Base-by-base conservation (phyloP, 2,113 vertebrate species). In the Eptesicus fuscus region DNA sequence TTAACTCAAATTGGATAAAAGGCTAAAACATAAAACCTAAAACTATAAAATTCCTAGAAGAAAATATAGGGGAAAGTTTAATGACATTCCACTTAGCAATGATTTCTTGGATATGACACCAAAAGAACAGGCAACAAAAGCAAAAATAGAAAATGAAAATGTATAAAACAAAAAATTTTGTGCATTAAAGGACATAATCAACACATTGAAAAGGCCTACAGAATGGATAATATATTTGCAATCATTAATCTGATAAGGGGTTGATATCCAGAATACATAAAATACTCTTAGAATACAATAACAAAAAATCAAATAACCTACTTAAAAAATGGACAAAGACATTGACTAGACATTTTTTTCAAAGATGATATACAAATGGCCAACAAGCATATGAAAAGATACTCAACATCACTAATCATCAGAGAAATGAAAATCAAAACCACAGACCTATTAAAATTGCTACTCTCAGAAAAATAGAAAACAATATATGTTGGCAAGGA, bases 41-140 rank as follows among this genome's bases (percentile, higher is more conserved):
- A 93, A 61, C 47, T 90, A 87, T 30, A 92, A 94, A 95, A 69
- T 32, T 87, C 9, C 53, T 78, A 77, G 47, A 44, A 44, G 77
- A 78, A 94, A 96, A 51, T 25, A 67, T 1, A 73, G 8, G 10
- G 28, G 44, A 9, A 78, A 73, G 4, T 47, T 83, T 77, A 56
- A 86, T 65, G 42, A 59, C 22, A 44, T 40, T 73, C n/a, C 16
- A 76, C 23, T 74, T 51, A n/a, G 69, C 30, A 65, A n/a, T 73
- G 69, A 92, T 73, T 83, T 88, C n/a, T 61, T 61, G n/a, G n/a
- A 28, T 69, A 76, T 6, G 44, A 85, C 32, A 88, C 59, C 56
- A 80, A 95, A 90, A 79, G 63, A 5, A 44, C 11, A 87, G 80
- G 23, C 11, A 88, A 91, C 12, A 49, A 74, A 73, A 56, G 32